Percentiles rank a stretch among this genome's conserved stretches.
phyloP scores from a whole-genome alignment of 2,797 vertebrate genomes.

The Bovichtus diacanthus region DNA sequence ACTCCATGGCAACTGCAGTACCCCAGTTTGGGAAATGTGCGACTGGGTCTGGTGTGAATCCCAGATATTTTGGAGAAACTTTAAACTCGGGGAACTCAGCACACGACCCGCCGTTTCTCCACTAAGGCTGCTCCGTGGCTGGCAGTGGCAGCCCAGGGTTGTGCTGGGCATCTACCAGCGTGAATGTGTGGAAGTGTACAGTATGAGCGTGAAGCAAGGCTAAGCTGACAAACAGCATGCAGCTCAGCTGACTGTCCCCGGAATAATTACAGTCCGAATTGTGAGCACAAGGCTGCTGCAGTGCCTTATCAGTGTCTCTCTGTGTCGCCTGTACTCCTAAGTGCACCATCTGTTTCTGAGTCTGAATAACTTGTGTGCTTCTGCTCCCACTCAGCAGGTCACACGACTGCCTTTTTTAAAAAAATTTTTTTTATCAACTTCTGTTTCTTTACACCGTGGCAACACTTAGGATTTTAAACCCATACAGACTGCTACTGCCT shows the following conservation, averaged over 20 bases:
- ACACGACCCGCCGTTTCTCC: conserved; percentile 4
- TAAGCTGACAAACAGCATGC: conserved; percentile 55
- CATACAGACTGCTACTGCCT: conserved; percentile 44
- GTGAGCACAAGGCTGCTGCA: conserved; percentile 43
- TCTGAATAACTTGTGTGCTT: conserved; percentile 55
- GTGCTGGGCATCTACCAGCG: conserved; percentile 23
- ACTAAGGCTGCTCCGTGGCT: conserved; percentile 23
- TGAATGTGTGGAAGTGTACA: conserved; percentile 43
- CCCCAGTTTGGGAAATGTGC: background rate
- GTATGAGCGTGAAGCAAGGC: conserved; percentile 41
- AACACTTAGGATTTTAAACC: conserved; percentile 35
- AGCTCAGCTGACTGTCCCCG: conserved; percentile 63
- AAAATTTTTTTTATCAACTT: no score
- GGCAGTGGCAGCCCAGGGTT: conserved; percentile 35
- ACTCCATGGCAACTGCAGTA: no score
- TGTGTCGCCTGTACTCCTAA: conserved; percentile 63
- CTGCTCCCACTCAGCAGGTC: conserved; percentile 60
- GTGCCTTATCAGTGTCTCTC: conserved; percentile 66
- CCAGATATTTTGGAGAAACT: conserved; percentile 15
- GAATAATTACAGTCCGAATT: conserved; percentile 69
- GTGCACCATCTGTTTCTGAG: conserved; percentile 72
- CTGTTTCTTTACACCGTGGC: conserved; percentile 17
- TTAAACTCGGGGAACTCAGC: conserved; percentile 18
- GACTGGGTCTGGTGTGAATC: conserved; percentile 14
- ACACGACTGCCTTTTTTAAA: conserved; percentile 43